Evolutionary conservation across 92 coral and sea anemone species (phyloP).

Genomic region (Zoanthus gigantus): DNA sequence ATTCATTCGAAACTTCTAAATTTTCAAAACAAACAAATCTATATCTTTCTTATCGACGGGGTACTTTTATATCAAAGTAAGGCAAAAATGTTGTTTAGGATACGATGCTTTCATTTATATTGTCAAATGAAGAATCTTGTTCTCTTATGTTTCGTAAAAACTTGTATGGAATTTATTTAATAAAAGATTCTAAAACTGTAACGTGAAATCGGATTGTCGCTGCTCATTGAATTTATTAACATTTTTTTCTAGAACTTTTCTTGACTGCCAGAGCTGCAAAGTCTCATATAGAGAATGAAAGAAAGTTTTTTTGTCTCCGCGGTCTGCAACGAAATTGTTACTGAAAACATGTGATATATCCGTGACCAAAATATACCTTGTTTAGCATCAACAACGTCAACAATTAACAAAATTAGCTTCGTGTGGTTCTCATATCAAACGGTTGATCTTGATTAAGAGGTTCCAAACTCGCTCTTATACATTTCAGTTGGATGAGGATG

Average conservation of each 20-base stretch:
- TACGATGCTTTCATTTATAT: neutral
- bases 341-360: slow-evolving; percentile 18
- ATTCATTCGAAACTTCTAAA: neutral
- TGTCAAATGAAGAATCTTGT: neutral
- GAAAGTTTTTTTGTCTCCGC: neutral
- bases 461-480: neutral
- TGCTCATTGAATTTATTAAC: neutral
- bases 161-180: no score
- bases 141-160: neutral
- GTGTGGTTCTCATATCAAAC: no score
- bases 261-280: neutral
- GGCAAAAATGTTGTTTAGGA: neutral
- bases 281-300: neutral
- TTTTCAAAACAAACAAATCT: neutral
- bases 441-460: neutral
- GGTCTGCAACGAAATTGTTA: neutral
- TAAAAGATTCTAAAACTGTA: no score
- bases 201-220: no score
- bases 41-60: neutral
- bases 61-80: neutral
- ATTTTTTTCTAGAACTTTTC: neutral
- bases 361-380: slow-evolving; percentile 19
- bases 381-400: neutral
- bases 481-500: neutral
- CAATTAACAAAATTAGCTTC: no score